phyloP scores from a whole-genome alignment of 2,113 vertebrate species.

The Phalacrocorax aristotelis region DNA sequence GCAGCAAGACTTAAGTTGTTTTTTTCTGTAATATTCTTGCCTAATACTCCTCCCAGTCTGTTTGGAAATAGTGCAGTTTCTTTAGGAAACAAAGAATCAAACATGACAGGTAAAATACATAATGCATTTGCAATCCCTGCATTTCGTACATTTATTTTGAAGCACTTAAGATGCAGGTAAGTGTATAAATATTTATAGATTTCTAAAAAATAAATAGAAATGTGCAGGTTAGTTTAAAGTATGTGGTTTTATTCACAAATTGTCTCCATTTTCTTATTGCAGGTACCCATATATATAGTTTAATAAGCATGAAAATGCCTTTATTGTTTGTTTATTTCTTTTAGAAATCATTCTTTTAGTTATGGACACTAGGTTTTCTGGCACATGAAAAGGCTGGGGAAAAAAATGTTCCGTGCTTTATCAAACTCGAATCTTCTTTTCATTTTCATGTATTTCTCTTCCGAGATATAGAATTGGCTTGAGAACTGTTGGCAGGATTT shows the following conservation, averaged over 20 bases:
- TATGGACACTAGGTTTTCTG: conserved; percentile 17
- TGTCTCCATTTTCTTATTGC: conserved; percentile 14
- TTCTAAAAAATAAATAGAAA: conserved; percentile 58
- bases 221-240: conserved; percentile 35
- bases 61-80: conserved; percentile 67
- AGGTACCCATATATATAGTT: conserved; percentile 26
- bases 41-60: conserved; percentile 60
- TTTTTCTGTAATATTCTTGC: conserved; percentile 69
- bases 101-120: conserved; percentile 75
- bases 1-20: conserved; percentile 58
- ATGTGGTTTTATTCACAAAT: conserved; percentile 38
- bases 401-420: conserved; percentile 19
- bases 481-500: conserved; percentile 34
- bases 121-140: conserved; percentile 71
- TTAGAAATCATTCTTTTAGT: conserved; percentile 53
- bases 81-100: conserved; percentile 80
- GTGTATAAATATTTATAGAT: conserved; percentile 64
- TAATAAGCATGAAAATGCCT: conserved; percentile 58
- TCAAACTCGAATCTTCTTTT: conserved; percentile 33
- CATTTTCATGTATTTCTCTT: conserved; percentile 28
- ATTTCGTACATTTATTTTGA: conserved; percentile 57
- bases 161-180: conserved; percentile 43
- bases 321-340: conserved; percentile 38
- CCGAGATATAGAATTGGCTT: not conserved
- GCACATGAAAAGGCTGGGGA: not conserved